These are phyloP conservation scores for Agrotis segetum DNA, from an alignment of 2,888 invertebrate genomes.

Conservation along the genomic window DNA sequence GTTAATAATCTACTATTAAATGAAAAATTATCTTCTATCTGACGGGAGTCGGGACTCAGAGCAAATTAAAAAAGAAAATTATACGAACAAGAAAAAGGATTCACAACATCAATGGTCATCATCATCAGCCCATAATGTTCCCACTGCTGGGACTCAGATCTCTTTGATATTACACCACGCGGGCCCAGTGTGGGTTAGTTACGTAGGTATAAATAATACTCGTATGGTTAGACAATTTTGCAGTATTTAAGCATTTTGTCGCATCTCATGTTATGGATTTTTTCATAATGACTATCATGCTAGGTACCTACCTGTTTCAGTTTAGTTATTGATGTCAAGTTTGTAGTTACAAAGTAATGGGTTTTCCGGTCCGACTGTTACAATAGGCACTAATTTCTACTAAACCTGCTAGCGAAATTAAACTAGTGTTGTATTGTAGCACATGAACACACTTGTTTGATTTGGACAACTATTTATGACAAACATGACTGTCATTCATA, in stretches of 20 bases:
- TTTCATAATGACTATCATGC: slow-evolving; percentile 11
- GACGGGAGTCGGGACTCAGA: too few relatives aligned
- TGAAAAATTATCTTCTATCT: neutral
- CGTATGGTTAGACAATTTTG: neutral
- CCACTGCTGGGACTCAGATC: too few relatives aligned
- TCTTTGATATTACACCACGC: too few relatives aligned
- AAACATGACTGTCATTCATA: slow-evolving; percentile 27
- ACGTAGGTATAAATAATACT: neutral
- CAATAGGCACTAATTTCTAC: slow-evolving; percentile 53
- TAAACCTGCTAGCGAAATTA: slow-evolving; percentile 34
- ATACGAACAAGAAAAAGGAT: too few relatives aligned
- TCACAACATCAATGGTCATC: too few relatives aligned
- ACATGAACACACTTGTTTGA: slow-evolving; percentile 6
- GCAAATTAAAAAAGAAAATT: too few relatives aligned
- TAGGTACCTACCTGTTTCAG: slow-evolving; percentile 1
- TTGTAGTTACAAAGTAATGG: slow-evolving; percentile 22
- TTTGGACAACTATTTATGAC: slow-evolving; percentile 15
- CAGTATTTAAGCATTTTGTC: neutral
- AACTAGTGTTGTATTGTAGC: slow-evolving; percentile 45
- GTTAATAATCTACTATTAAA: too few relatives aligned
- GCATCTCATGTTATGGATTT: neutral
- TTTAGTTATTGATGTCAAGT: slow-evolving; percentile 25
- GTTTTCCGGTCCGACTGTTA: slow-evolving; percentile 34
- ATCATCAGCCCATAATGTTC: too few relatives aligned
- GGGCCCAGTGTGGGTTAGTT: too few relatives aligned